Evolutionary conservation across 1,140 invertebrate genomes (phyloP), one percentile per base, ranked within the genome.

Genomic region (Diabrotica virgifera): DNA sequence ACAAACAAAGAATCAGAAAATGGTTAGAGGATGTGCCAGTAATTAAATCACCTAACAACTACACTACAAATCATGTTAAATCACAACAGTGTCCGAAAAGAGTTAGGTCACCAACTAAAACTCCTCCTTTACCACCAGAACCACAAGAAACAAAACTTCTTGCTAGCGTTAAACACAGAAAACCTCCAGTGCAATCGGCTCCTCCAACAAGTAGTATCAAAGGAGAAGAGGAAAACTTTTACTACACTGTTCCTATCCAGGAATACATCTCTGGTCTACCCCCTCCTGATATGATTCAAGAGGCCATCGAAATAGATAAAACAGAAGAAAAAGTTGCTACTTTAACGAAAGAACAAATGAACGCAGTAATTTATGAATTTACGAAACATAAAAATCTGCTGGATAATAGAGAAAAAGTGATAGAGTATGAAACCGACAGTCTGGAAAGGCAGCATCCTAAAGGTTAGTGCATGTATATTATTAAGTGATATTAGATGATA

Each of bases 371-470:
- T 58, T 77, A 80, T 37, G 83, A 85, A 74, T 73, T 85, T 35
- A 80, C 80, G 51, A 79, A 73, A 68, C 80, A 63, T 74, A 78
- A 70, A 52, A 64, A 68, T 57, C 61, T 67, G 53, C 52, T 38
- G 10, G 57, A 40, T 50, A 40, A 36, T 35, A 61, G 10, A 13
- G 53, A 69, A 46, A 6, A 63, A 52, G n/a, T 52, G 50, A 37
- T 59, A 59, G 86, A 90, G 62, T 92, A 91, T 69, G 90, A 93
- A 72, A 86, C 89, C 0, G 91, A 93, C 68, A 93, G 91, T 77
- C 79, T 92, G 58, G 90, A 93, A 78, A 83, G 89, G 67, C 77
- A 82, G 2, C 85, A 82, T 62, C 58, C 59, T 57, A 67, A 62
- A 63, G 59, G 55, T 67, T 61, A 10, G 24, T 24, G 24, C 4